Base-by-base conservation (phyloP, 2,113 vertebrate species). In the Pampusana beccarii region DNA sequence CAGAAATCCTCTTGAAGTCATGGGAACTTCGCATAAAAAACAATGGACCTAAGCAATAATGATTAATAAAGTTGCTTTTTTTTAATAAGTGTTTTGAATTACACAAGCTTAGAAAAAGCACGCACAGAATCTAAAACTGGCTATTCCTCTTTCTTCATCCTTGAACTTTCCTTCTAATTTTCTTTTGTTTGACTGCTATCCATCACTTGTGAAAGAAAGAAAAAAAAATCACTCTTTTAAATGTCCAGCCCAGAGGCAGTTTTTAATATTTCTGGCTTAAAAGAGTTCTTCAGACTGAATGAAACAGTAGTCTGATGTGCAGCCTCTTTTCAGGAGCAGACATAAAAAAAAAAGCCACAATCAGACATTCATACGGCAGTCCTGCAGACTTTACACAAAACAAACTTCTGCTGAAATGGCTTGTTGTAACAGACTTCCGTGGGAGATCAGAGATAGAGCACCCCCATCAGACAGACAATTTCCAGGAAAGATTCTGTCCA, bases 321-420 rank as follows among this genome's bases (percentile, higher is more conserved):
- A 86, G 64, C 61, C 91, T 86, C 86, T 93, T 94, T 85, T 83
- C 61, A 91, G 88, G 28, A 95, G 73, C 70, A 91, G 86, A 89
- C 88, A 88, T 75, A 40, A 60, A 13, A 51, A 91, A 86, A 61
- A 82, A 38, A 48, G 10, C n/a, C 75, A 75, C 53, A 88, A 48
- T 88, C 71, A 96, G 90, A 95, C 70, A 75, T 86, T 95, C 79
- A 90, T 29, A 90, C 61, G 86, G 60, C 69, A 84, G 61, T 23
- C 69, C 72, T 78, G 86, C 90, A 97, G 95, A 95, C 90, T 95
- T 95, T 92, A 94, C 92, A 94, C 70, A 95, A 93, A 95, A 94
- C 88, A 96, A 95, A 96, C 69, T 81, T 86, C 69, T 53, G 80
- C 72, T 95, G 70, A 80, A 95, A 65, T 1, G 12, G 77, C 90